A percentile compares a stretch with the other conserved stretches of the same genome.
Conservation (phyloP, 2,797 vertebrate species). For the Graptemys geographica region DNA sequence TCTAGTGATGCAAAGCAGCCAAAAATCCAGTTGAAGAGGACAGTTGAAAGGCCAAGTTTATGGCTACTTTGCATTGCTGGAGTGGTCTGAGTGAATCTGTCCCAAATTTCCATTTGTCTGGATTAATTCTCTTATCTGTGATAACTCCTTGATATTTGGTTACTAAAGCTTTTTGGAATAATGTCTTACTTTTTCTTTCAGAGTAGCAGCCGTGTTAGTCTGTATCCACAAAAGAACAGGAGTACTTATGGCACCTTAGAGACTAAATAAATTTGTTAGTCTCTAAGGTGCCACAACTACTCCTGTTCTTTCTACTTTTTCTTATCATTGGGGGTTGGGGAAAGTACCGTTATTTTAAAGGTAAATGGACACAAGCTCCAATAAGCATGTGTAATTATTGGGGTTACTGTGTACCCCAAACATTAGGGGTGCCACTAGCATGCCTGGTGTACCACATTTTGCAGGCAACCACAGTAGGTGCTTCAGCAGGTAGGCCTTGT, state of each 20-base stretch:
- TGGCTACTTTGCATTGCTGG: not conserved
- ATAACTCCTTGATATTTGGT: not conserved
- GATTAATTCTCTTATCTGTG: not conserved
- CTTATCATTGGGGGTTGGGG: not conserved
- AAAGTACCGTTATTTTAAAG: too few relatives aligned
- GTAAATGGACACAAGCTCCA: not conserved
- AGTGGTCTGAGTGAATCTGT: not conserved
- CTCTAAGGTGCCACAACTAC: too few relatives aligned
- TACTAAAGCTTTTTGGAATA: not conserved
- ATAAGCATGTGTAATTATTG: not conserved
- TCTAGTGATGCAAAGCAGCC: not conserved
- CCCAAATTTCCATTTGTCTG: too few relatives aligned
- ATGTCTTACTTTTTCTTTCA: not conserved
- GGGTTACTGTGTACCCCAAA: not conserved
- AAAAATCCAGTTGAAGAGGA: not conserved
- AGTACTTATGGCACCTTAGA: too few relatives aligned
- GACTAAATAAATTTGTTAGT: too few relatives aligned
- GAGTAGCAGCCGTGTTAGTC: too few relatives aligned
- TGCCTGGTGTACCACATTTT: not conserved
- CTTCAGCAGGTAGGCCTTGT: too few relatives aligned
- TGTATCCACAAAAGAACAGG: too few relatives aligned
- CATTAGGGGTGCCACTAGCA: not conserved
- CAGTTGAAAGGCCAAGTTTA: not conserved
- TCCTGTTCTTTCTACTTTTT: not conserved
- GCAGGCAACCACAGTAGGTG: too few relatives aligned